Conservation (phyloP, 2,113 vertebrate species). For the Indri indri region DNA sequence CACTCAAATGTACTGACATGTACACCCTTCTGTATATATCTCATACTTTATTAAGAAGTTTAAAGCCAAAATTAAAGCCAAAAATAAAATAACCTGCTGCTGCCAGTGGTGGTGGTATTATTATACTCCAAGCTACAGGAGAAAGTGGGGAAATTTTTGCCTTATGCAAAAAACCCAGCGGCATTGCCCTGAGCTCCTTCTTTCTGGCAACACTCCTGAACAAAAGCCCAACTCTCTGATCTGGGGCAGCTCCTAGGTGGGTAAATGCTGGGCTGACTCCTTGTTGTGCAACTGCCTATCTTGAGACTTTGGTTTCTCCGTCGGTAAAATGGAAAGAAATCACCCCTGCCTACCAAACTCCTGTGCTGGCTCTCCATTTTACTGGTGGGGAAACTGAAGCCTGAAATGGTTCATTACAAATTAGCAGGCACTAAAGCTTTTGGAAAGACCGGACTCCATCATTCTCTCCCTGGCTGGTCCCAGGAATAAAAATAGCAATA, state of each 20-base stretch:
- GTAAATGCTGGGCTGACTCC: neutral
- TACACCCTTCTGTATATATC: fast-evolving
- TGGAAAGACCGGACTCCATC: neutral
- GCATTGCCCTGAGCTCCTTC: neutral
- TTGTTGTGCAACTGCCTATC: fast-evolving
- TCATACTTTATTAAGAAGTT: neutral
- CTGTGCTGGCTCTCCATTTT: neutral
- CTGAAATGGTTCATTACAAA: neutral
- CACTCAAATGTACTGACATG: fast-evolving
- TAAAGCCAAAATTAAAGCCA: neutral
- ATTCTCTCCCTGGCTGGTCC: no score
- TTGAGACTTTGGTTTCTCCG: neutral
- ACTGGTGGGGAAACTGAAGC: neutral
- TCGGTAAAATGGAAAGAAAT: neutral
- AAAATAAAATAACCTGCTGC: neutral
- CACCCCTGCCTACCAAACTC: neutral
- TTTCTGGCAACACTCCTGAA: neutral
- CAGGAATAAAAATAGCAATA: neutral
- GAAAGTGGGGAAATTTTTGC: neutral
- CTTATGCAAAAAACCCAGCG: neutral
- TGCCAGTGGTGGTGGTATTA: neutral
- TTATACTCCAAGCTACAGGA: no score
- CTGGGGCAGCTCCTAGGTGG: neutral
- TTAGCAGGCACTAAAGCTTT: neutral
- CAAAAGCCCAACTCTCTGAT: neutral